A percentile compares a stretch with the other conserved stretches of the same genome.
Conservation (phyloP, 1,140 invertebrate genomes). For the Hyles euphorbiae region DNA sequence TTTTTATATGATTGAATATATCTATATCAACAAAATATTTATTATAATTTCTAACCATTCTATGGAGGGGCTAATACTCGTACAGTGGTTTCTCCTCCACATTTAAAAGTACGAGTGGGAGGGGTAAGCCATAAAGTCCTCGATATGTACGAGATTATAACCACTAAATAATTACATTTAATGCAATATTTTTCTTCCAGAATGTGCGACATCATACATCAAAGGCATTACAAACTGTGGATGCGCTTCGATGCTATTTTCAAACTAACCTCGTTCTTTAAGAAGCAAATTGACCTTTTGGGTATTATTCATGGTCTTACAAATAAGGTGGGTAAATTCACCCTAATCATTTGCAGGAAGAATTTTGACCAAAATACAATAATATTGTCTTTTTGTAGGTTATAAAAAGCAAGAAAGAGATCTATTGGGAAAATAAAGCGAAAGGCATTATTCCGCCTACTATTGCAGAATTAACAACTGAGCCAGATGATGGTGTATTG, state of each 20-base stretch:
- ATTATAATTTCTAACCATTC: too few species aligned
- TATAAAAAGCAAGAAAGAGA: conserved; percentile 77
- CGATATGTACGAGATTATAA: too few species aligned
- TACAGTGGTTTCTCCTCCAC: too few species aligned
- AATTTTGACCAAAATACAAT: too few species aligned
- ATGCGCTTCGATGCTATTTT: conserved; percentile 78
- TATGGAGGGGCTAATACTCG: too few species aligned
- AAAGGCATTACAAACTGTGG: conserved; percentile 79
- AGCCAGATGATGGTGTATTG: conserved; percentile 31
- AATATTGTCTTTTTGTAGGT: conserved; percentile 48
- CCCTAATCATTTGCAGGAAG: neutral
- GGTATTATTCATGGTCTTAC: conserved; percentile 80
- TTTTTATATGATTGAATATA: too few species aligned
- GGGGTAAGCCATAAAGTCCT: too few species aligned
- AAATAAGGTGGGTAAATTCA: conserved; percentile 60
- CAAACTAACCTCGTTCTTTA: conserved; percentile 76
- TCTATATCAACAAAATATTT: too few species aligned
- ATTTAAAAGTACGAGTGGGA: too few species aligned
- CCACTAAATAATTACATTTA: conserved; percentile 2
- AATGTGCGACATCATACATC: conserved; percentile 84
- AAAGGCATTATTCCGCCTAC: conserved; percentile 64
- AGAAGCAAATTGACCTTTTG: conserved; percentile 78
- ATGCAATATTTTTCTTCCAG: conserved; percentile 53
- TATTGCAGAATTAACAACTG: conserved; percentile 37
- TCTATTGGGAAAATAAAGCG: conserved; percentile 68